phyloP scores from a whole-genome alignment of 2,888 invertebrate genomes.

The Microctonus aethiopoides region DNA sequence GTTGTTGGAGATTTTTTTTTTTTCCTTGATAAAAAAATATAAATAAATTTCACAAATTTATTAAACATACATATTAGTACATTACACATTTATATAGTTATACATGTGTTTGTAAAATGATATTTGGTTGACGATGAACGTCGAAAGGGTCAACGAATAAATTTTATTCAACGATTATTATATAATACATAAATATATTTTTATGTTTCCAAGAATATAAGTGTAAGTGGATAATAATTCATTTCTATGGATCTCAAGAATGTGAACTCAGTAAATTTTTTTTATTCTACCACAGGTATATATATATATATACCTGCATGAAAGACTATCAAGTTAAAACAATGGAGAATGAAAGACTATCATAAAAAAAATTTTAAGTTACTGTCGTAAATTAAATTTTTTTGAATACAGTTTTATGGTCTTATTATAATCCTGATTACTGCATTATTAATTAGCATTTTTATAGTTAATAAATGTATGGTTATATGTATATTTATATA shows the following conservation, averaged over 20 bases:
- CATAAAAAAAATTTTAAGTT: too few relatives aligned
- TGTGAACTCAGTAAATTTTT: neutral
- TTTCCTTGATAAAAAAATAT: neutral
- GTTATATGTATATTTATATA: too few relatives aligned
- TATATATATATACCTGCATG: neutral
- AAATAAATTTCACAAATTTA: neutral
- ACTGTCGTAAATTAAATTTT: too few relatives aligned
- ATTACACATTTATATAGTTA: too few relatives aligned
- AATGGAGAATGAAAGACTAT: neutral
- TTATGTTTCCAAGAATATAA: neutral
- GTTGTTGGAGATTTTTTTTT: neutral
- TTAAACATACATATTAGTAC: too few relatives aligned
- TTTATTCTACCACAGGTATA: neutral
- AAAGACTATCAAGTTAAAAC: neutral
- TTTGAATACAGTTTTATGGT: too few relatives aligned
- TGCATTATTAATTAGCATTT: too few relatives aligned
- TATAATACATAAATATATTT: neutral
- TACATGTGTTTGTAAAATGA: too few relatives aligned
- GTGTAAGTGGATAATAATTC: neutral
- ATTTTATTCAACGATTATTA: neutral
- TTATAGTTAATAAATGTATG: too few relatives aligned
- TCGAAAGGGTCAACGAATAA: neutral
- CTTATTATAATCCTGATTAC: too few relatives aligned
- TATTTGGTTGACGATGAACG: neutral
- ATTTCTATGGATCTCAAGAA: neutral